phyloP scores from a whole-genome alignment of 2,113 vertebrate species.

The Cisticola juncidis region DNA sequence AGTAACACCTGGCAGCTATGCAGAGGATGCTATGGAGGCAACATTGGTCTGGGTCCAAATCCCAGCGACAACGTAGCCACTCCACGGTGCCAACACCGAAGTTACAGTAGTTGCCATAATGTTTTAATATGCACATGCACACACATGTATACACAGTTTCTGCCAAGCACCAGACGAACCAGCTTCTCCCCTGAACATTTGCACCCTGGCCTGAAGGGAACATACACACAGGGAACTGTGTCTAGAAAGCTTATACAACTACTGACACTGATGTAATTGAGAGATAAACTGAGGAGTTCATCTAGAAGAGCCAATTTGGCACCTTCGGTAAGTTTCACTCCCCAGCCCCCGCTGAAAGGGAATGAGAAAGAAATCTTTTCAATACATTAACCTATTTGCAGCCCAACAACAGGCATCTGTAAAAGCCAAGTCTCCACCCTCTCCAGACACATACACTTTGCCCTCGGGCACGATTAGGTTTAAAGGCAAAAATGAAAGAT shows the following conservation, averaged over 20 bases:
- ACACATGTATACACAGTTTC: fast-evolving
- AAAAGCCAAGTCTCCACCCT: not conserved
- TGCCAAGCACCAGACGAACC: not conserved
- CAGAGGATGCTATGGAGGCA: not conserved
- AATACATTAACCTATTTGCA: conserved; percentile 18
- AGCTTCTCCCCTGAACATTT: not conserved
- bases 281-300: conserved; percentile 32
- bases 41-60: not conserved
- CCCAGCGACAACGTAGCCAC: fast-evolving
- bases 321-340: not conserved
- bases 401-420: not conserved
- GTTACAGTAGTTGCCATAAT: not conserved
- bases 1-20: not conserved
- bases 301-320: conserved; percentile 10
- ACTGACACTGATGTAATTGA: not conserved
- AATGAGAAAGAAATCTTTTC: not conserved
- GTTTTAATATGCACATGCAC: not conserved
- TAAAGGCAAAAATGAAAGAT: conserved; percentile 16
- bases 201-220: not conserved
- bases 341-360: not conserved
- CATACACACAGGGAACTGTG: not conserved
- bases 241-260: not conserved
- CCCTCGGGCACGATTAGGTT: not conserved
- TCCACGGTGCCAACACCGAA: not conserved
- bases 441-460: not conserved